Percentiles rank a stretch among this genome's conserved stretches.
Conservation (phyloP, 2,113 vertebrate species). For the Embiotoca jacksoni region DNA sequence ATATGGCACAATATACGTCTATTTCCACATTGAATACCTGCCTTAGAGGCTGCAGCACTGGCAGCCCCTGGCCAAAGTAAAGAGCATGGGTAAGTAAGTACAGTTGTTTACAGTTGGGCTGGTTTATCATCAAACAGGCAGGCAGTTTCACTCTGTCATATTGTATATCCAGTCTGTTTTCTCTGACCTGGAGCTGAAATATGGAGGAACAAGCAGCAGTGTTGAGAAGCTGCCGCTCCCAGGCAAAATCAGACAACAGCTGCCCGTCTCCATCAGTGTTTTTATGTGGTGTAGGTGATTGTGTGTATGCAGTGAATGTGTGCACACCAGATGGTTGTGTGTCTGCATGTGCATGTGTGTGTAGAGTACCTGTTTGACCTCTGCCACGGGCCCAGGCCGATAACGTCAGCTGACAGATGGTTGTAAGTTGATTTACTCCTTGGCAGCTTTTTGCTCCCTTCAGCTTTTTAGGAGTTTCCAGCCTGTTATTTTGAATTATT, state of each 20-base stretch:
- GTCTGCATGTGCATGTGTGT: conserved; percentile 41
- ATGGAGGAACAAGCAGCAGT: conserved; percentile 21
- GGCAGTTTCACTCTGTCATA: conserved; percentile 43
- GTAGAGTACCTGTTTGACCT: conserved; percentile 70
- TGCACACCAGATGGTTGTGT: conserved; percentile 51
- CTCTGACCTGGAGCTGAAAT: conserved; percentile 61
- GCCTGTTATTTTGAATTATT: conserved; percentile 3
- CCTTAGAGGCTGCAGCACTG: conserved; percentile 2
- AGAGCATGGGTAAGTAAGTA: conserved; percentile 61
- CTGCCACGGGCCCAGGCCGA: conserved; percentile 56
- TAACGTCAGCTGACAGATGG: conserved; percentile 72
- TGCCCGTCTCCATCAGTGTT: conserved; percentile 48
- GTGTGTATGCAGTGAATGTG: not conserved
- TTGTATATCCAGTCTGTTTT: conserved; percentile 59
- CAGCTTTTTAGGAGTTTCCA: conserved; percentile 33
- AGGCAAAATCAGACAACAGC: conserved; percentile 63
- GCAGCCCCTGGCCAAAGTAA: conserved; percentile 36
- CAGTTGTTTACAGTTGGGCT: conserved; percentile 31
- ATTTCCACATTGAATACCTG: conserved; percentile 13
- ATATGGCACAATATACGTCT: not conserved
- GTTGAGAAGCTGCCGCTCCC: conserved; percentile 51
- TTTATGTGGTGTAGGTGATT: conserved; percentile 32
- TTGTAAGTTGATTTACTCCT: conserved; percentile 63
- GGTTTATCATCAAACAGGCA: conserved; percentile 60
- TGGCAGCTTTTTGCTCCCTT: conserved; percentile 28